Base-by-base conservation (phyloP, 2,113 vertebrate species). In the Gymnobelideus leadbeateri region DNA sequence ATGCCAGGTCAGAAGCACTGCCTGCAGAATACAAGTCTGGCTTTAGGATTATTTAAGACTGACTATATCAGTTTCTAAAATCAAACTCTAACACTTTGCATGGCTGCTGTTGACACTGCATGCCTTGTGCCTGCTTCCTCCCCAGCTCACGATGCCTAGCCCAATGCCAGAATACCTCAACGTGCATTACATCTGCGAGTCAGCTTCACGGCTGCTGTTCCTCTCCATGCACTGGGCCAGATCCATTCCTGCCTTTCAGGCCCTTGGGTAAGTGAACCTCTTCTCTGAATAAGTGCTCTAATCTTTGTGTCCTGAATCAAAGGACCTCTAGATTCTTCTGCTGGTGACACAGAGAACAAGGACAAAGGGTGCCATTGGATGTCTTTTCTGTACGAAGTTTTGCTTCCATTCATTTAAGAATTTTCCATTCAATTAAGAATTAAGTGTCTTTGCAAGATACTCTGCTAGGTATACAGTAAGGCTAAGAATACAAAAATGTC, bases 211-310 rank as follows among this genome's bases (percentile, higher is more conserved):
- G 54, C 99, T 99, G 61, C 99, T 99, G 92, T 99, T 99, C 98
- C 99, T 99, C 54, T 99, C 99, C 95, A 99, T 99, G 99, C 99
- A 99, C 98, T 99, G 99, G 99, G 99, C 99, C 6, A 99, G 99
- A 94, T 99, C 99, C 96, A 99, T 99, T 96, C 99, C 99, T 89
- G 99, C 99, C 84, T 99, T 99, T 98, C 99, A 99, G 94, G 99
- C 99, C 96, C 99, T 99, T 28, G 99, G 99, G 99, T 99, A 97
- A 99, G 99, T 97, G 90, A 28, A 92, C 47, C 55, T 94, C 91
- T 8, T 94, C 49, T 54, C 4, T 95, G 37, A 89, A 77, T 0
- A 0, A 89, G 92, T 95, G 92, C 55, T 91, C 94, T 93, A 97
- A 12, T 54, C 89, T 8, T 5, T 25, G 16, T 84, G 7, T 49